phyloP scores from a whole-genome alignment of 2,113 vertebrate genomes.

The Microtus richardsoni region DNA sequence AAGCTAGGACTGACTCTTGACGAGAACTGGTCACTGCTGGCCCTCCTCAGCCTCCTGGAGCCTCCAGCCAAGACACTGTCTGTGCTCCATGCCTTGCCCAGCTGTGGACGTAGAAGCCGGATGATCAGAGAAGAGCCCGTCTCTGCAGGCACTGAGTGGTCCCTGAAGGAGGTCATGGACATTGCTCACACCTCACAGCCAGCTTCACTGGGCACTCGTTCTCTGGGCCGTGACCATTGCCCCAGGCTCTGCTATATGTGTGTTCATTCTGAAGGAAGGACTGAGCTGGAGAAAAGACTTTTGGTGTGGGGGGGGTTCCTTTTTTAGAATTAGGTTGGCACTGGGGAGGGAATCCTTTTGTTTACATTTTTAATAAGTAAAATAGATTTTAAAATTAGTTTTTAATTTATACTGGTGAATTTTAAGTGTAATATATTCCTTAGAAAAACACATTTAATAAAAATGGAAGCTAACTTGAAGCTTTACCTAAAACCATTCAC shows the following conservation, averaged over 20 bases:
- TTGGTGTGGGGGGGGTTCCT: neutral
- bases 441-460: conserved; percentile 73
- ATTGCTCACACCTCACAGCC: neutral
- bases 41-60: neutral
- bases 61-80: neutral
- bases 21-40: neutral
- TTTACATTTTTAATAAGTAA: conserved; percentile 78
- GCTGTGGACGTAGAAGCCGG: neutral
- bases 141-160: neutral
- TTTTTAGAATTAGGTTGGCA: conserved; percentile 65
- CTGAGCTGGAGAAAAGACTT: conserved; percentile 60
- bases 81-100: neutral
- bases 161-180: neutral
- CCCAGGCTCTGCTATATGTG: conserved; percentile 39
- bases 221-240: neutral
- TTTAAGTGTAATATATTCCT: conserved; percentile 73
- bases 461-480: conserved; percentile 67
- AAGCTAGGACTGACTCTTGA: neutral
- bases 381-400: conserved; percentile 80
- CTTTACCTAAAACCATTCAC: conserved; percentile 24
- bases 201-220: neutral
- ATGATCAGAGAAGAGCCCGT: neutral
- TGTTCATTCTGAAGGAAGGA: conserved; percentile 71
- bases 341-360: conserved; percentile 65
- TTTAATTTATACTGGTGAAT: conserved; percentile 82